Base-by-base conservation (phyloP, 2,113 vertebrate species). In the Vireo altiloquus region DNA sequence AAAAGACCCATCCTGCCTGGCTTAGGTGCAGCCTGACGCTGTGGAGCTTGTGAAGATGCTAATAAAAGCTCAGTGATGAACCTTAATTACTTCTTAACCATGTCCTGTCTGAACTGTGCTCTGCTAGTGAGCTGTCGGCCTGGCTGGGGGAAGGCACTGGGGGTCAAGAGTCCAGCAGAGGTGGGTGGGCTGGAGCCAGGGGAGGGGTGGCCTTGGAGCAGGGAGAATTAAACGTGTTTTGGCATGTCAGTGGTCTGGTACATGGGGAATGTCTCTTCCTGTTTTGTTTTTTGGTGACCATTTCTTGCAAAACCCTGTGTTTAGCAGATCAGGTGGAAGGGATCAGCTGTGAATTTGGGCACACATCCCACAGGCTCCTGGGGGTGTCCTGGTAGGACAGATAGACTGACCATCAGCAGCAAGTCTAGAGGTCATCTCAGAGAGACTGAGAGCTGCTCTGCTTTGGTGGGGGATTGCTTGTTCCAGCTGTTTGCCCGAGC, bases 391-490 rank as follows among this genome's bases (percentile, higher is more conserved):
- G 68, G 59, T 18, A 18, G 35, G 46, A 69, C 50, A 88, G 54
- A 11, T 13, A 13, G 42, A 4, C 30, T 66, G 60, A 9, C 30
- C 16, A 44, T 8, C 30, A 54, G 80, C 70, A 82, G 74, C 65
- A 52, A 30, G 47, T 24, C 35, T 8, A 16, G 61, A 5, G 20
- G 44, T 15, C 22, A 7, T 24, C 13, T 63, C 39, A 56, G 74
- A 50, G 68, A 12, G 12, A 8, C 1, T 16, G 50, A 44, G 61
- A 89, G 42, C n/a, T 11, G 23, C 56, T 60, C 46, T 57, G 63
- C 33, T 77, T 46, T 82, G 59, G 6, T 10, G 0, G 3, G 56
- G 44, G 52, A 22, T 17, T 0, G 3, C 15, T 46, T 1, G 0
- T 88, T 66, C 39, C 75, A 85, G 46, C 39, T 81, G 76, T 44